Evolutionary conservation across 1,140 invertebrate genomes (phyloP).

Genomic region (Pogonus chalceus): DNA sequence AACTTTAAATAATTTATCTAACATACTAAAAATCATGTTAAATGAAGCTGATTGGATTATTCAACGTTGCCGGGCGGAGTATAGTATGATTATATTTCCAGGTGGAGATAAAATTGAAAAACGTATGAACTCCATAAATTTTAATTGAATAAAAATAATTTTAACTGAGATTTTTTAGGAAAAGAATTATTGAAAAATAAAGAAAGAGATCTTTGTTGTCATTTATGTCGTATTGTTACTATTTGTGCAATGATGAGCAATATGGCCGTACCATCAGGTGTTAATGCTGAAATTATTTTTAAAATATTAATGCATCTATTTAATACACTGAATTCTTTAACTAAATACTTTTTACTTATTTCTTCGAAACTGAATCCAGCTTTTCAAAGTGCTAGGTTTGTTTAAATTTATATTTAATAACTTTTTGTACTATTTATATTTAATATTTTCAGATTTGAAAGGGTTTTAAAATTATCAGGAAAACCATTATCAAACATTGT

Average conservation of each 20-base stretch:
- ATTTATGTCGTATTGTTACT: conserved; percentile 35
- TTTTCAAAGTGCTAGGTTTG: conserved; percentile 38
- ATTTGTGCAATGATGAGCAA: conserved; percentile 34
- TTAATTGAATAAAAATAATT: conserved; percentile 11
- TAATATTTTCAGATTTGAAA: conserved; percentile 39
- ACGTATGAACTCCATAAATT: conserved; percentile 19
- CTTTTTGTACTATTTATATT: background rate
- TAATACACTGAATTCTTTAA: conserved; percentile 34
- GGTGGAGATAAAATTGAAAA: conserved; percentile 25
- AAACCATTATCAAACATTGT: conserved; percentile 42
- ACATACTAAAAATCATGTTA: conserved; percentile 34
- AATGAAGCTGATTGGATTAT: conserved; percentile 38
- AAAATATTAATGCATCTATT: conserved; percentile 40
- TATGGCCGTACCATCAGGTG: conserved; percentile 30
- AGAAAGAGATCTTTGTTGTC: conserved; percentile 38
- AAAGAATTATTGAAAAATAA: conserved; percentile 34
- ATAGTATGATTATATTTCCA: conserved; percentile 25
- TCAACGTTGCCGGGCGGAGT: conserved; percentile 36
- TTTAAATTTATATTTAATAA: conserved; percentile 7
- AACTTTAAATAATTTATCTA: conserved; percentile 33
- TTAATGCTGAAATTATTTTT: conserved; percentile 34
- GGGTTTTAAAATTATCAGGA: conserved; percentile 44
- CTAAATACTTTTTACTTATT: conserved; percentile 40
- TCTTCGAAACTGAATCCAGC: conserved; percentile 35
- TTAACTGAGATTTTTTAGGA: conserved; percentile 23